Percentiles rank a stretch among this genome's conserved stretches.
Conservation (phyloP, 1,140 invertebrate species). For the Globodera rostochiensis region DNA sequence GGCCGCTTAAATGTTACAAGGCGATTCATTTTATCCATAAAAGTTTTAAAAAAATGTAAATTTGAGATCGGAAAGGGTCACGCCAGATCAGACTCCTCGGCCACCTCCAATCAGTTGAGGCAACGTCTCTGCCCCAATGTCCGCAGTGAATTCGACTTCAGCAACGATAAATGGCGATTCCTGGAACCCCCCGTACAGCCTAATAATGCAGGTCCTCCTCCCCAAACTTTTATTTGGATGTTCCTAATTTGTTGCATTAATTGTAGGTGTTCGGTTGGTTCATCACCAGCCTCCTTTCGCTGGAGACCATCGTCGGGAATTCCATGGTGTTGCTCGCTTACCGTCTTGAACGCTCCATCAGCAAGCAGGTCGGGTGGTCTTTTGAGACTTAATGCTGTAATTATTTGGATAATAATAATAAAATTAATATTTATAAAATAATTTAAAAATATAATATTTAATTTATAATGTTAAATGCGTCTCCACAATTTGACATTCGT, state of each 20-base stretch:
- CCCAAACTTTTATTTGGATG: background rate
- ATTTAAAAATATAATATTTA: too few species aligned
- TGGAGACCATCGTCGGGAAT: conserved; percentile 93
- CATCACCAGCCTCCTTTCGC: conserved; percentile 81
- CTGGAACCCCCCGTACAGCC: conserved; percentile 54
- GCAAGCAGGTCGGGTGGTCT: conserved; percentile 56
- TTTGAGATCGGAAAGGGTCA: too few species aligned
- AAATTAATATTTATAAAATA: conserved; percentile 16
- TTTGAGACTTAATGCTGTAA: too few species aligned
- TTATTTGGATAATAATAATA: background rate
- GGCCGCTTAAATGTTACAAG: too few species aligned
- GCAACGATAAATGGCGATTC: conserved; percentile 28
- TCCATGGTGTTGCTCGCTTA: conserved; percentile 90
- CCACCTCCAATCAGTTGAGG: too few species aligned
- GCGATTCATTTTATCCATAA: background rate
- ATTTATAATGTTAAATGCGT: too few species aligned
- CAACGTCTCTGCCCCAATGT: background rate
- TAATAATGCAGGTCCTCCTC: conserved; percentile 36
- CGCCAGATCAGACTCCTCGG: too few species aligned
- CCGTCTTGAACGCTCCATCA: conserved; percentile 60
- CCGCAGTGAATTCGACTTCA: background rate
- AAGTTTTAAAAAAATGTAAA: too few species aligned
- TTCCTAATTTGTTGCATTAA: conserved; percentile 22
- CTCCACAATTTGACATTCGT: too few species aligned
- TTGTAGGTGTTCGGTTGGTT: conserved; percentile 82